Evolutionary conservation across 2,113 vertebrate genomes (phyloP), one percentile per base, ranked within the genome.

Genomic region (Epinephelus lanceolatus): DNA sequence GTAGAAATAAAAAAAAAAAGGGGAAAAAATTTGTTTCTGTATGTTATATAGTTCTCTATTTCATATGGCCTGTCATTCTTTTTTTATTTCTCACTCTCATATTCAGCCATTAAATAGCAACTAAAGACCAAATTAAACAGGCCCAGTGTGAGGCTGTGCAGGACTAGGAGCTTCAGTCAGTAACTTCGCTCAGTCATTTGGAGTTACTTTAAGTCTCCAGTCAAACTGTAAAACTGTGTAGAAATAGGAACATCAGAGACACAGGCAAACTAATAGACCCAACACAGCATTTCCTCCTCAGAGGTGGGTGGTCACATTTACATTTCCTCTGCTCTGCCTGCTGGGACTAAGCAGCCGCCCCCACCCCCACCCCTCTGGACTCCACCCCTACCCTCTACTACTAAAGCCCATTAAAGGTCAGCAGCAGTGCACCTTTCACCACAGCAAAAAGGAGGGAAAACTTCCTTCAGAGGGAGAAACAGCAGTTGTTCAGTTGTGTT

Each of bases 231-330:
- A 45, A 12, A 45, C 42, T 45, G 42, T 45, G 42, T 45, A 8
- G 11, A 45, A 45, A 45, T 2, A 37, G 52, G 45, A 71, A 49
- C 53, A 68, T 5, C 11, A 40, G 51, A 62, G 71, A 66, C 62
- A 47, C 18, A 52, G 49, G 42, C 19, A 5, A 79, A 56, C 19
- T 47, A 42, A 56, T 40, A 65, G 60, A 81, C 60, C 33, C 55
- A 76, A 69, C 71, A 51, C 61, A 14, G 27, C 52, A 49, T 76
- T 79, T 84, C 71, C 85, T 84, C 21, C 47, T 78, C 78, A 68
- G 49, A 88, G 75, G 65, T 80, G 85, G 88, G 76, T 75, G 90
- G 89, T 89, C 85, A 89, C 92, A 92, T 92, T 90, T 88, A 89
- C 88, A 91, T 88, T 92, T 87, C 88, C 80, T 80, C 62, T 74